These are phyloP conservation scores for Carettochelys insculpta DNA, from an alignment of 2,113 vertebrate genomes.

Conservation along the genomic window DNA sequence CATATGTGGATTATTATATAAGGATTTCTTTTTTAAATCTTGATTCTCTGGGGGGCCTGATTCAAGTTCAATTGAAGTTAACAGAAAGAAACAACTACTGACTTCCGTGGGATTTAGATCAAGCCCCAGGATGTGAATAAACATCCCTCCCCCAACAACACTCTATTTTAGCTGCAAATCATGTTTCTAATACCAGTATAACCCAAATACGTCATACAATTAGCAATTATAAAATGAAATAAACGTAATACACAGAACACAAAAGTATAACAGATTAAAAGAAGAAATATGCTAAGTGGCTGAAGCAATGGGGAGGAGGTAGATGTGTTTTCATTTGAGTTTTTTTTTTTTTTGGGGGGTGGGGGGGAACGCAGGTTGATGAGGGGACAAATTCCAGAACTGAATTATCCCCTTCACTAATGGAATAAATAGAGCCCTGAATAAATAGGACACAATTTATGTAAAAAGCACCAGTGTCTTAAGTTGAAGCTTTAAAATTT, in stretches of 20 bases:
- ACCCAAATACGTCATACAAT: not conserved
- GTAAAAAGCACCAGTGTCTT: not conserved
- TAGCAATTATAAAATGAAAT: not conserved
- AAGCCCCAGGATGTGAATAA: not conserved
- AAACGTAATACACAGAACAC: not conserved
- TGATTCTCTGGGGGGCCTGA: not conserved
- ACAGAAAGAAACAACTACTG: not conserved
- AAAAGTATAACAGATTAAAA: conserved; percentile 7
- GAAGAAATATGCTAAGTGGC: not conserved
- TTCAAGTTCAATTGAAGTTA: not conserved
- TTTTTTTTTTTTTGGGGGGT: too few relatives aligned
- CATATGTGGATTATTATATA: not conserved
- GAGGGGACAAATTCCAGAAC: conserved; percentile 44
- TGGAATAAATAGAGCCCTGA: conserved; percentile 33
- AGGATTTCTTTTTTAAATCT: too few relatives aligned
- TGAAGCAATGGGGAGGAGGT: conserved; percentile 13
- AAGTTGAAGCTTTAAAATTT: not conserved
- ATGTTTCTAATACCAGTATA: not conserved
- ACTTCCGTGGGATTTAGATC: not conserved
- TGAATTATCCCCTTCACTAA: conserved; percentile 1
- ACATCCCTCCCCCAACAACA: not conserved
- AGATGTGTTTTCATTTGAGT: not conserved
- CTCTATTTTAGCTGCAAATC: not conserved
- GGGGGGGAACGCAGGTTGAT: too few relatives aligned
- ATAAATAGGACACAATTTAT: not conserved